These are phyloP conservation scores for Xyrauchen texanus DNA, from an alignment of 2,113 vertebrate genomes.

Conservation along the genomic window DNA sequence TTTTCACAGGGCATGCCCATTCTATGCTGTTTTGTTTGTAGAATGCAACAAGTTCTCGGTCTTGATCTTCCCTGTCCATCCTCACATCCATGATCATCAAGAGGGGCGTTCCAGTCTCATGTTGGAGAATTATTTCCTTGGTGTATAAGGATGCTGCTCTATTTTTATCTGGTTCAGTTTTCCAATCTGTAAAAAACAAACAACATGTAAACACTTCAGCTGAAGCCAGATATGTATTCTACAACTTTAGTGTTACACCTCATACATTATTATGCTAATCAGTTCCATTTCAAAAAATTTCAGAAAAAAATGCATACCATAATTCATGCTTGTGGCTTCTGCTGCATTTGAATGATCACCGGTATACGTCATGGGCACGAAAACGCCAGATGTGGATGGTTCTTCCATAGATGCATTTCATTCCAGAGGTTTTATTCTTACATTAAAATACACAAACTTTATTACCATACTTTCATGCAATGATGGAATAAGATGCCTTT, in stretches of 20 bases:
- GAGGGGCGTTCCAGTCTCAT: background rate
- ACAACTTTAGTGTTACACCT: background rate
- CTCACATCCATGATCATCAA: background rate
- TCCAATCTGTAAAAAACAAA: background rate
- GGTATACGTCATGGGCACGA: background rate
- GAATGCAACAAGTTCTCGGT: slow-evolving; percentile 7
- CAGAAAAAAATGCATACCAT: too few species aligned
- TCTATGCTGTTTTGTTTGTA: slow-evolving; percentile 4
- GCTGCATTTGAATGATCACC: too few species aligned
- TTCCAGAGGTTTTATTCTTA: background rate
- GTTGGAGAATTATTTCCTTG: background rate
- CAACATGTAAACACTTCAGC: background rate
- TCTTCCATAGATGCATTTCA: background rate
- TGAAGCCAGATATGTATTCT: background rate
- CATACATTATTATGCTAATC: too few species aligned
- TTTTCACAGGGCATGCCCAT: slow-evolving; percentile 6
- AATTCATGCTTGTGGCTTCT: too few species aligned
- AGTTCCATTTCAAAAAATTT: too few species aligned
- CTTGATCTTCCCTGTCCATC: slow-evolving; percentile 28
- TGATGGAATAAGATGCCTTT: background rate
- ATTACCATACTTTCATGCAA: background rate
- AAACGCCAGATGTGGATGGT: background rate
- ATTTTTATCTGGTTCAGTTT: background rate
- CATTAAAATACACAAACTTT: background rate
- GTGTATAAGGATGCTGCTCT: slow-evolving; percentile 6